phyloP scores from a whole-genome alignment of 2,888 invertebrate genomes.

The Apotomis capreana region DNA sequence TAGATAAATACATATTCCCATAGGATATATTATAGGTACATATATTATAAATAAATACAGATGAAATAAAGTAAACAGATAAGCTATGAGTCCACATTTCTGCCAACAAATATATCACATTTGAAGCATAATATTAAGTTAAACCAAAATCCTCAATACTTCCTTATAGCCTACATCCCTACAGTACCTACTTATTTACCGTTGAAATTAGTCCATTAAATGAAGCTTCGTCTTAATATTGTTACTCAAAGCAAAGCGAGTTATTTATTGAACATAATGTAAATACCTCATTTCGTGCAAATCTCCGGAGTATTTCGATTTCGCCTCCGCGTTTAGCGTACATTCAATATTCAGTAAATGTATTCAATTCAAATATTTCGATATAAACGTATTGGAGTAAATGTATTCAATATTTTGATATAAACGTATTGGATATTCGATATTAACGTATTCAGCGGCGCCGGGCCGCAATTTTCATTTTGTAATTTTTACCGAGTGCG shows the following conservation, averaged over 20 bases:
- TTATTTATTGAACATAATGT: slow-evolving; percentile 47
- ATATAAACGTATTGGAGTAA: slow-evolving; percentile 74
- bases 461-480: slow-evolving; percentile 82
- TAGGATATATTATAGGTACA: too few species aligned
- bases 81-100: too few species aligned
- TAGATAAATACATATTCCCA: too few species aligned
- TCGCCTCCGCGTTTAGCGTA: slow-evolving; percentile 65
- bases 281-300: slow-evolving; percentile 69
- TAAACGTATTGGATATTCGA: slow-evolving; percentile 82
- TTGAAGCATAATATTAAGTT: too few species aligned
- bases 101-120: too few species aligned
- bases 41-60: too few species aligned
- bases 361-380: slow-evolving; percentile 69
- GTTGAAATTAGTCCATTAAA: background rate
- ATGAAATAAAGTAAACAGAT: too few species aligned
- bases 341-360: slow-evolving; percentile 45
- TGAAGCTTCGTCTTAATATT: background rate
- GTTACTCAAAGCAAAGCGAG: slow-evolving; percentile 15
- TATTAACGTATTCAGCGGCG: slow-evolving; percentile 82
- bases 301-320: slow-evolving; percentile 64
- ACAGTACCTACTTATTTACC: too few species aligned
- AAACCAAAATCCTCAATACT: too few species aligned
- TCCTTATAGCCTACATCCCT: too few species aligned
- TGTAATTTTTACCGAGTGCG: slow-evolving; percentile 82
- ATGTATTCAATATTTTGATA: slow-evolving; percentile 73